Base-by-base conservation (phyloP, 2,797 vertebrate genomes). In the Argentina silus region DNA sequence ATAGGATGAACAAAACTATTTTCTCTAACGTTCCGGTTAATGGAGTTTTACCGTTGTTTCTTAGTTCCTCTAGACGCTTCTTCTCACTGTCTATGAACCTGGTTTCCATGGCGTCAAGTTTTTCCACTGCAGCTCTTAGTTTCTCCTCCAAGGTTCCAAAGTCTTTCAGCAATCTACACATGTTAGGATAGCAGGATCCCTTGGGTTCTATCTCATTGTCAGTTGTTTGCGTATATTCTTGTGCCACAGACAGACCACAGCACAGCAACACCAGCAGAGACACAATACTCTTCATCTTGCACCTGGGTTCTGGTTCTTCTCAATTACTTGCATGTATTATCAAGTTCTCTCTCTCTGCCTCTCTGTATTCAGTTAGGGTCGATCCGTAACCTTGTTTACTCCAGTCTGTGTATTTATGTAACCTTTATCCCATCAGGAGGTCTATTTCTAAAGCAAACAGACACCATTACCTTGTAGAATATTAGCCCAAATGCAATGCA, bases 211-310 rank as follows among this genome's bases (percentile, higher is more conserved):
- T 9, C 21, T 56, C 19, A 56, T 21, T 56, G 9, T 56, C 55
- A 56, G 8, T 21, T 8, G 8, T 56, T 19, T 21, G 17, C 8
- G 7, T 57, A 17, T 57, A 17, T 57, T 57, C 19, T 57, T 21
- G 19, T 21, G 56, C 19, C 0, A 6, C 19, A 59, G 19, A 23
- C 56, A 23, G 56, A 59, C 19, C 56, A 23, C 56, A 57, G 56
- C 19, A 57, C 19, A 59, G 56, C 9, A 59, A 59, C 56, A 59
- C 56, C 56, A 59, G 56, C 56, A 59, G 19, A 59, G 17, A 59
- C 7, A 19, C 2, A 3, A 19, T 10, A 19, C 1, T 23, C n/a
- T 59, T 59, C 56, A 59, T 59, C 19, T 59, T 59, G 27, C 27
- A 36, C 27, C 4, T 36, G 27, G 27, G 4, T 36, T 36, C 4